Evolutionary conservation across 2,113 vertebrate species (phyloP).

Genomic region (Trichechus manatus): DNA sequence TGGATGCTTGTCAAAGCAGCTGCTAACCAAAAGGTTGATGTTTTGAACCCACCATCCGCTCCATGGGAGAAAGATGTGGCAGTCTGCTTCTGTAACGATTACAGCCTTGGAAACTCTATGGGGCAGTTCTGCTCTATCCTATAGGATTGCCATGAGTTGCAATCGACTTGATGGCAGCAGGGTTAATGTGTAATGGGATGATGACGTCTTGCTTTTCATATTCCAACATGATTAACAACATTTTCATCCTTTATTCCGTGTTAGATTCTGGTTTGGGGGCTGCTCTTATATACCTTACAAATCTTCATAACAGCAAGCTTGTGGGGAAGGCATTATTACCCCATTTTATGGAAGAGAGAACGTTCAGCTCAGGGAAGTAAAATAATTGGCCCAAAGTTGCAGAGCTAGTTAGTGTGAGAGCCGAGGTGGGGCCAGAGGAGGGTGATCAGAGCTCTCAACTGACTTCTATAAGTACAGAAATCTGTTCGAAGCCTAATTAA

Average conservation of each 20-base stretch:
- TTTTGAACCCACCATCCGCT: not conserved
- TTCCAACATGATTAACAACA: not conserved
- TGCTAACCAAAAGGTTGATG: too few relatives aligned
- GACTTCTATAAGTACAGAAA: not conserved
- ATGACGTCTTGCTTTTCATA: slow-evolving; percentile 47
- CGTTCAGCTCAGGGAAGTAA: not conserved
- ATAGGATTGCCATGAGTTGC: too few relatives aligned
- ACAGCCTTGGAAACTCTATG: not conserved
- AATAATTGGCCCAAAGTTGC: not conserved
- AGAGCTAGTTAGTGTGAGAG: not conserved
- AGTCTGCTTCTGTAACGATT: not conserved
- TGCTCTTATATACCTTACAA: slow-evolving; percentile 32
- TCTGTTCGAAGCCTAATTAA: not conserved
- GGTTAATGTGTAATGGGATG: not conserved
- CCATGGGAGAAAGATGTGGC: not conserved
- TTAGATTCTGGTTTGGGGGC: not conserved
- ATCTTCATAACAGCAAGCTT: not conserved
- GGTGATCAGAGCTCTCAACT: not conserved
- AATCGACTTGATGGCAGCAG: too few relatives aligned
- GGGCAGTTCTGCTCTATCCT: not conserved
- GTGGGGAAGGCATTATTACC: not conserved
- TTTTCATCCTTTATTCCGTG: not conserved
- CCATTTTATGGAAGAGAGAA: not conserved
- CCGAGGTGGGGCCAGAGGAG: too few relatives aligned
- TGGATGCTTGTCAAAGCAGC: too few relatives aligned